These are phyloP conservation scores for Ictidomys tridecemlineatus DNA, from an alignment of 2,113 vertebrate species.

Conservation along the genomic window DNA sequence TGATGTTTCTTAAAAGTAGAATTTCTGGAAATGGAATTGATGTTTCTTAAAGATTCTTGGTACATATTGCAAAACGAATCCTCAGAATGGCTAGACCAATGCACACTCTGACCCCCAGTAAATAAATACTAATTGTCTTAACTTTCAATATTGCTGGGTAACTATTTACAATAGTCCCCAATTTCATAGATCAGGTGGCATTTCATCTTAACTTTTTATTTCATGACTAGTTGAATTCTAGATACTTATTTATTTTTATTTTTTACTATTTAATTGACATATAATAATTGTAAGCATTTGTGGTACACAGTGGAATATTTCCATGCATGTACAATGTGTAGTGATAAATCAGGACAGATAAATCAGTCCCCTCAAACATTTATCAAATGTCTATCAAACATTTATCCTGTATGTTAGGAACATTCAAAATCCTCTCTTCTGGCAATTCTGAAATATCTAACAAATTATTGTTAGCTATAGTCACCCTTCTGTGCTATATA, in stretches of 20 bases:
- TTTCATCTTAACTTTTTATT: not conserved
- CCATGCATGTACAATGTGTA: not conserved
- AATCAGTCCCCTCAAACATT: not conserved
- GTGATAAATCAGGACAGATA: not conserved
- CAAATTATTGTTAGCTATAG: no score
- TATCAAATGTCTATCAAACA: no score
- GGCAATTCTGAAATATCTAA: no score
- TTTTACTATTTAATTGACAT: not conserved
- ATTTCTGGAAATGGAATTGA: not conserved
- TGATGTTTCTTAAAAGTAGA: constrained; percentile 5
- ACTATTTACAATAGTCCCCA: not conserved
- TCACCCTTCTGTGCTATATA: not conserved
- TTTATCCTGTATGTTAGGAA: not conserved
- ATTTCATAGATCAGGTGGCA: not conserved
- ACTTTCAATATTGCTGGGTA: not conserved
- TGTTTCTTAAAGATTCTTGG: not conserved
- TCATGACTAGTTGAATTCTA: not conserved
- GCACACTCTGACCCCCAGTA: not conserved
- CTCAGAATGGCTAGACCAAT: not conserved
- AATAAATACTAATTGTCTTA: not conserved
- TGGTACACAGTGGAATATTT: not conserved
- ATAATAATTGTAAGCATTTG: not conserved
- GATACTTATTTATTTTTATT: not conserved
- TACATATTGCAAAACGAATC: not conserved
- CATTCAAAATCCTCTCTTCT: no score